Base-by-base conservation (phyloP, 2,113 vertebrate species). In the Genyomyrus donnyi region DNA sequence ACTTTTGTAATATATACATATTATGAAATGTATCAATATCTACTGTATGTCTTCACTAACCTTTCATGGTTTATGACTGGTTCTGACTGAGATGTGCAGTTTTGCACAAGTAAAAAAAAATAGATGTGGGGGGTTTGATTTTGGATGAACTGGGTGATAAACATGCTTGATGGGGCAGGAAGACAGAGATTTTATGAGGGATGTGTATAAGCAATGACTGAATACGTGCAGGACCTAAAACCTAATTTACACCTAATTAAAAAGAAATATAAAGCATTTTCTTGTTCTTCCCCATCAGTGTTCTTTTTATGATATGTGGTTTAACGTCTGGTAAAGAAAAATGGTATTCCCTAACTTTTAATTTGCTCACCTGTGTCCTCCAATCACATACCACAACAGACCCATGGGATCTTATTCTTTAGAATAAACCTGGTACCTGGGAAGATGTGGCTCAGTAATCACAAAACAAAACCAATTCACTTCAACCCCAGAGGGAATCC, bases 381-480 rank as follows among this genome's bases (percentile, higher is more conserved):
- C 35, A 80, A n/a, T 80, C 15, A 42, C 35, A 80, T 35, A 80
- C 35, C 35, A 42, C 35, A 8, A 31, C n/a, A 39, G 35, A 80
- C 35, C 35, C 39, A 13, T 80, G 35, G 15, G 74, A 42, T 80
- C 15, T 80, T 42, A 19, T 35, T 35, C 35, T 5, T 19, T 42
- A 35, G 74, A 19, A 39, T 85, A 46, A 85, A 45, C 17, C 83
- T 11, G 13, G 21, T 85, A 24, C 3, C 45, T 11, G 83, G 66
- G 17, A 49, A 74, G 48, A 35, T 21, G 11, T 74, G 5, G 21
- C 11, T 49, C 24, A 11, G 45, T 70, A 70, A 48, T 74, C 35
- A 87, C 83, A 88, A 88, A 56, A 88, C 45, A 88, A 74, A 70
- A 70, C 88, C 19, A 21, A 48, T 70, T 74, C 24, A 35, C 58